Conservation (phyloP, 2,888 invertebrate species). For the Eumacrocentrus americanus region DNA sequence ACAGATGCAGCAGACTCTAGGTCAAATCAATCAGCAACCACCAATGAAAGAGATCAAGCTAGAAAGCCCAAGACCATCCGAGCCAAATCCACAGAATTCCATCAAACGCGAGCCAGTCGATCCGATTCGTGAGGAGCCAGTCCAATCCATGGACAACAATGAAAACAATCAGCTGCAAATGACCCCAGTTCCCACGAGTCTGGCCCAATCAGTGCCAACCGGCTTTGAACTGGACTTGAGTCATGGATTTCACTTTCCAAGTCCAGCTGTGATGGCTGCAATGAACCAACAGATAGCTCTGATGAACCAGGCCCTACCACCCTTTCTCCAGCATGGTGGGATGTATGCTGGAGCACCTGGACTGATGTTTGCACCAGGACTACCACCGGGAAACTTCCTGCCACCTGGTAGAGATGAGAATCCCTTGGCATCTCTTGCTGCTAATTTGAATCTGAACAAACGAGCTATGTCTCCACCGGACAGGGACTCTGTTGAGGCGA, state of each 20-base stretch:
- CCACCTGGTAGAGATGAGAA: slow-evolving; percentile 55
- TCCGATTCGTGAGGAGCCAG: slow-evolving; percentile 12
- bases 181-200: slow-evolving; percentile 44
- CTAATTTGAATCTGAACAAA: slow-evolving; percentile 63
- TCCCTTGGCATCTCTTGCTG: slow-evolving; percentile 65
- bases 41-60: slow-evolving; percentile 50
- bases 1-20: slow-evolving; percentile 54
- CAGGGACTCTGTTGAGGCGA: slow-evolving; percentile 63
- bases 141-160: slow-evolving; percentile 27
- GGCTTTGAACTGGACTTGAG: slow-evolving; percentile 56
- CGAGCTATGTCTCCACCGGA: slow-evolving; percentile 63
- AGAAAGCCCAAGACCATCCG: slow-evolving; percentile 43
- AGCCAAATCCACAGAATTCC: slow-evolving; percentile 40
- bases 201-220: slow-evolving; percentile 45
- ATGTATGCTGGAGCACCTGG: slow-evolving; percentile 61
- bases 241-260: slow-evolving; percentile 59
- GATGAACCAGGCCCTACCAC: slow-evolving; percentile 63
- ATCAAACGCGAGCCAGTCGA: slow-evolving; percentile 54
- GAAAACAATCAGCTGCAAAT: slow-evolving; percentile 41
- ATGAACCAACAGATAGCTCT: slow-evolving; percentile 63
- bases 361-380: slow-evolving; percentile 61
- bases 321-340: slow-evolving; percentile 62
- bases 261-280: slow-evolving; percentile 61
- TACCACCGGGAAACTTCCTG: slow-evolving; percentile 49
- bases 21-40: slow-evolving; percentile 45